phyloP scores from a whole-genome alignment of 1,140 invertebrate species.

The Drosophila saltans region DNA sequence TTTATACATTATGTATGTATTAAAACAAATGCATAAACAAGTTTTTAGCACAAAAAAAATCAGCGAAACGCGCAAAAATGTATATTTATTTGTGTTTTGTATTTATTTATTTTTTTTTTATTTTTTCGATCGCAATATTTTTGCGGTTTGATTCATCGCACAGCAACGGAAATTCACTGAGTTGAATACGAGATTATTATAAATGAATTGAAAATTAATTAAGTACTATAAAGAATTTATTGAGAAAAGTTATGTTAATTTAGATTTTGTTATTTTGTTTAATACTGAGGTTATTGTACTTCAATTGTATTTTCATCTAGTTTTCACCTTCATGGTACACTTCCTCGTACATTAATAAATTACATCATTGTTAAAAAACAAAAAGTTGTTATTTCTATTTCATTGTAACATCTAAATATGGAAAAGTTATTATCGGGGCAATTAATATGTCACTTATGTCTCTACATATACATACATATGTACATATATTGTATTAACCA shows the following conservation, averaged over 20 bases:
- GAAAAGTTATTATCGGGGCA: constrained; percentile 37
- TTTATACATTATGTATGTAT: not conserved
- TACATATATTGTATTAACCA: not conserved
- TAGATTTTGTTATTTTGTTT: not conserved
- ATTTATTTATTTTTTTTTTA: no score
- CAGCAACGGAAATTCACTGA: constrained; percentile 30
- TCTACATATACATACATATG: not conserved
- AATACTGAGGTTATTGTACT: constrained; percentile 9
- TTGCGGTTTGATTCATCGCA: constrained; percentile 24
- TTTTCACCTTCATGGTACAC: constrained; percentile 17
- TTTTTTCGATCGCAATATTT: constrained; percentile 1
- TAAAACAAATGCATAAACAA: not conserved
- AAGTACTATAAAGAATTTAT: not conserved
- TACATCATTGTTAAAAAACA: not conserved
- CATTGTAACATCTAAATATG: constrained; percentile 14
- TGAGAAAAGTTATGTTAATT: constrained; percentile 3
- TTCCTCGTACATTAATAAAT: constrained; percentile 10
- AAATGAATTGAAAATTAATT: constrained; percentile 9
- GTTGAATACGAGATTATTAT: constrained; percentile 17
- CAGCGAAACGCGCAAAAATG: constrained; percentile 2
- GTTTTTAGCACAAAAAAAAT: not conserved
- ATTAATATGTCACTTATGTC: constrained; percentile 53
- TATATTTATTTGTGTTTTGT: not conserved
- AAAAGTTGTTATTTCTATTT: not conserved
- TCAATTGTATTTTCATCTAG: constrained; percentile 1